A percentile compares a stretch with the other conserved stretches of the same genome.
These are phyloP conservation scores for Magallana ariakensis DNA, from an alignment of 1,140 invertebrate genomes.

Conservation along the genomic window DNA sequence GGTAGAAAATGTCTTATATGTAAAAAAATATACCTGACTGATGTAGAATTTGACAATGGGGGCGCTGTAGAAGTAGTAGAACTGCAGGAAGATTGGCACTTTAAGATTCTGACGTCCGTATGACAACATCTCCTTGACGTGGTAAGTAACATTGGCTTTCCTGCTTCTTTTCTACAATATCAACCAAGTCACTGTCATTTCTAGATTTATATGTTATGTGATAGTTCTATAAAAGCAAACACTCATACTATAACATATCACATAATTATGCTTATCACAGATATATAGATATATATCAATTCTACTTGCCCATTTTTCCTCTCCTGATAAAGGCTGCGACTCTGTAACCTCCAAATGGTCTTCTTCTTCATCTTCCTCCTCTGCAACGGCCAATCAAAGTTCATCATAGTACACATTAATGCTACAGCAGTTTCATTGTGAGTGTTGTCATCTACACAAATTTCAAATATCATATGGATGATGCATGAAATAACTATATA, in stretches of 20 bases:
- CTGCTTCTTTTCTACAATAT: constrained; percentile 18
- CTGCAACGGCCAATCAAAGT: constrained; percentile 7
- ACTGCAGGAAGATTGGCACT: constrained; percentile 66
- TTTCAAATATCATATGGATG: background rate
- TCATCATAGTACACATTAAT: background rate
- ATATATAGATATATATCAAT: too few relatives aligned
- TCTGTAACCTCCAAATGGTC: background rate
- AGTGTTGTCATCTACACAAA: background rate
- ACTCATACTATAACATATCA: too few relatives aligned
- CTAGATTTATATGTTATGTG: too few relatives aligned
- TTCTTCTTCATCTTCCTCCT: constrained; percentile 16
- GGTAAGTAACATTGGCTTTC: background rate
- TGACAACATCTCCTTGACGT: constrained; percentile 11
- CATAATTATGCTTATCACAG: too few relatives aligned
- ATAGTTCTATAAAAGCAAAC: too few relatives aligned
- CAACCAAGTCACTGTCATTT: background rate
- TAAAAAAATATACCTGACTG: constrained; percentile 64
- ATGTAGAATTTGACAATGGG: constrained; percentile 76
- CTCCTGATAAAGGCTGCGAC: background rate
- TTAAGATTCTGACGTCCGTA: constrained; percentile 49
- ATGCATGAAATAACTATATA: background rate
- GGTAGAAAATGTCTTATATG: background rate
- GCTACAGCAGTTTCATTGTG: too few relatives aligned
- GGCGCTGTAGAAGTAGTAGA: constrained; percentile 73
- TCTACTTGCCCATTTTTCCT: background rate